Percentiles rank a stretch among this genome's conserved stretches.
phyloP scores from a whole-genome alignment of 1,140 invertebrate species.

The Drosophila varians region DNA sequence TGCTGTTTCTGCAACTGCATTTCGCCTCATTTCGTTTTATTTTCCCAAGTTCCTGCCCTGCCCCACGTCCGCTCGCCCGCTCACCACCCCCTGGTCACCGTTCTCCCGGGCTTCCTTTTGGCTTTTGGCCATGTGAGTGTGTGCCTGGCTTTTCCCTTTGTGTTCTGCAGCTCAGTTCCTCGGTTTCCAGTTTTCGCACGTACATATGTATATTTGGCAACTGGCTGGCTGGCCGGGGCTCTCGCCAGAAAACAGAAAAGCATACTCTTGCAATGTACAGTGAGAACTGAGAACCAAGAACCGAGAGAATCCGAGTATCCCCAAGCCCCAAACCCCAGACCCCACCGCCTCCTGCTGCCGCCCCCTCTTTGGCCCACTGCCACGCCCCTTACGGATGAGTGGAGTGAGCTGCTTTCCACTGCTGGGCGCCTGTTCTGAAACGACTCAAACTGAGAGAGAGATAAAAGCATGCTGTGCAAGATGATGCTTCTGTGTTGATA shows the following conservation, averaged over 20 bases:
- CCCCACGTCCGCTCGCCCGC: neutral
- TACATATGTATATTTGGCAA: conserved; percentile 74
- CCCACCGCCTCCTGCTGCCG: neutral
- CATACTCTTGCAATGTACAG: neutral
- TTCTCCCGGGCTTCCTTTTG: conserved; percentile 24
- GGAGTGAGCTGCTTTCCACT: conserved; percentile 56
- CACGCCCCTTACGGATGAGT: conserved; percentile 49
- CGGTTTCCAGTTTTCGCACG: conserved; percentile 67
- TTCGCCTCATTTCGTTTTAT: conserved; percentile 72
- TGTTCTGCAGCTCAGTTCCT: conserved; percentile 52
- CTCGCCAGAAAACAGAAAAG: neutral
- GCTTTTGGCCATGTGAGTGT: neutral
- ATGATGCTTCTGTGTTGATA: conserved; percentile 82
- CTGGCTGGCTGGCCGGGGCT: conserved; percentile 52
- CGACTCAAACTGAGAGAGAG: conserved; percentile 82
- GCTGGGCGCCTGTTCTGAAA: conserved; percentile 77
- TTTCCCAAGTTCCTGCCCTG: conserved; percentile 29
- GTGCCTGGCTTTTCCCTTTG: conserved; percentile 28
- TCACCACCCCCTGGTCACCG: conserved; percentile 1
- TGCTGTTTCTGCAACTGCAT: conserved; percentile 43
- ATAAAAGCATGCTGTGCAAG: conserved; percentile 80
- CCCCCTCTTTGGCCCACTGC: neutral
- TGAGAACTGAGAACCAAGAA: conserved; percentile 17
- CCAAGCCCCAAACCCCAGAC: neutral
- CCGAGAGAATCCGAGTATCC: conserved; percentile 30